Percentiles rank a stretch among this genome's conserved stretches.
Conservation (phyloP, 2,888 invertebrate species). For the Teinopalpus imperialis region DNA sequence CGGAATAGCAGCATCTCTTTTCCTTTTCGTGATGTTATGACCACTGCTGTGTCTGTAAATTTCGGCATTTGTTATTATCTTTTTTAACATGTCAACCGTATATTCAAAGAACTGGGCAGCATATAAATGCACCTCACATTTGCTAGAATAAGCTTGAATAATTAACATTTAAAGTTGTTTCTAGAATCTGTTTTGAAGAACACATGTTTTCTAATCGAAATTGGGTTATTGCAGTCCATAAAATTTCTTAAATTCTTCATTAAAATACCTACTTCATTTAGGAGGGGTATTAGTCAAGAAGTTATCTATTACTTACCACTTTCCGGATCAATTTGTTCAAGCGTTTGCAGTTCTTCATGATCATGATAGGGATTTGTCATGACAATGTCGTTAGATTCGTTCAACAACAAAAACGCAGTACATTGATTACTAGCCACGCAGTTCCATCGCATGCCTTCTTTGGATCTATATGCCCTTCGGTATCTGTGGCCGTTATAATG, state of each 20-base stretch:
- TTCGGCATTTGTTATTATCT: slow-evolving; percentile 6
- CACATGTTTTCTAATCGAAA: too few species aligned
- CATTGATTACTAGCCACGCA: slow-evolving; percentile 57
- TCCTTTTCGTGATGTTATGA: slow-evolving; percentile 70
- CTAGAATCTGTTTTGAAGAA: too few species aligned
- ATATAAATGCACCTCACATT: too few species aligned
- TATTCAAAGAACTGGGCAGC: too few species aligned
- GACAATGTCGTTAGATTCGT: slow-evolving; percentile 55
- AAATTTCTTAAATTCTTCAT: too few species aligned
- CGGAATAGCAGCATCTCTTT: slow-evolving; percentile 67
- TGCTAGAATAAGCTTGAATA: too few species aligned
- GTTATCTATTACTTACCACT: slow-evolving; percentile 27
- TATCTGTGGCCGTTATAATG: slow-evolving; percentile 58
- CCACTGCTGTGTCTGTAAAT: slow-evolving; percentile 54
- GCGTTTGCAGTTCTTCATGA: slow-evolving; percentile 35
- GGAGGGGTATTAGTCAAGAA: too few species aligned
- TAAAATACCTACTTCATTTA: too few species aligned
- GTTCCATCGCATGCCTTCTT: slow-evolving; percentile 55
- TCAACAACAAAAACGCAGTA: slow-evolving; percentile 53
- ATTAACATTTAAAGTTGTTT: too few species aligned
- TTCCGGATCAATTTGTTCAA: slow-evolving; percentile 15
- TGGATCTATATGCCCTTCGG: slow-evolving; percentile 51
- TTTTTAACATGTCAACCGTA: neutral
- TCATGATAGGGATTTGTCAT: slow-evolving; percentile 48
- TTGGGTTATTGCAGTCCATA: too few species aligned